phyloP scores from a whole-genome alignment of 2,113 vertebrate genomes.

The Brienomyrus longianalis region DNA sequence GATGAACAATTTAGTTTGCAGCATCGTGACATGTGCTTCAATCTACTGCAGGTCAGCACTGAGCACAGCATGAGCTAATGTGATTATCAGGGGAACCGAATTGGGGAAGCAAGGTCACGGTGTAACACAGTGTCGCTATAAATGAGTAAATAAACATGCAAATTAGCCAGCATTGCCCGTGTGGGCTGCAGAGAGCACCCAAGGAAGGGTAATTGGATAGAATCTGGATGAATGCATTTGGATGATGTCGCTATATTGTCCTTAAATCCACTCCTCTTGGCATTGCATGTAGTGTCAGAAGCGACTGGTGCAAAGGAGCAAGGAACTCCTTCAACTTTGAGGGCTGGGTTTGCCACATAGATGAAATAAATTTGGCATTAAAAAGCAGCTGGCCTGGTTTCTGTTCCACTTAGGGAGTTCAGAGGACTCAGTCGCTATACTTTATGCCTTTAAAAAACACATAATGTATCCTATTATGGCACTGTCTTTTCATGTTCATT shows the following conservation, averaged over 20 bases:
- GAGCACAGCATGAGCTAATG: constrained; percentile 10
- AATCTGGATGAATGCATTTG: neutral
- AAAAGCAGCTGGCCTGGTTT: neutral
- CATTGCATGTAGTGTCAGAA: neutral
- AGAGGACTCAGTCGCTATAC: neutral
- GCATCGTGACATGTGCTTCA: neutral
- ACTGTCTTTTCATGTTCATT: neutral
- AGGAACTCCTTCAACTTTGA: neutral
- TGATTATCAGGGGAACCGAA: constrained; percentile 16
- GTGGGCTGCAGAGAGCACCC: neutral
- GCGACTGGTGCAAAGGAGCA: neutral
- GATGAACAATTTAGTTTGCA: neutral
- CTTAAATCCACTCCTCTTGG: neutral
- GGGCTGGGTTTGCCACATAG: neutral
- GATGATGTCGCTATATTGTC: neutral
- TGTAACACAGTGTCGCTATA: constrained; percentile 4
- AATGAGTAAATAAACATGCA: constrained; percentile 11
- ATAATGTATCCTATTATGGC: neutral
- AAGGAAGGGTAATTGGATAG: neutral
- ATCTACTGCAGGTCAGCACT: constrained; percentile 7
- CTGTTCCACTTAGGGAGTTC: neutral
- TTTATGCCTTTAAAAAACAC: neutral
- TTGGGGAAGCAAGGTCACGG: constrained; percentile 23
- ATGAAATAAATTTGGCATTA: neutral
- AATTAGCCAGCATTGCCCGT: neutral